Percentiles rank a stretch among this genome's conserved stretches.
phyloP scores from a whole-genome alignment of 2,113 vertebrate genomes.

The Trachemys scripta region DNA sequence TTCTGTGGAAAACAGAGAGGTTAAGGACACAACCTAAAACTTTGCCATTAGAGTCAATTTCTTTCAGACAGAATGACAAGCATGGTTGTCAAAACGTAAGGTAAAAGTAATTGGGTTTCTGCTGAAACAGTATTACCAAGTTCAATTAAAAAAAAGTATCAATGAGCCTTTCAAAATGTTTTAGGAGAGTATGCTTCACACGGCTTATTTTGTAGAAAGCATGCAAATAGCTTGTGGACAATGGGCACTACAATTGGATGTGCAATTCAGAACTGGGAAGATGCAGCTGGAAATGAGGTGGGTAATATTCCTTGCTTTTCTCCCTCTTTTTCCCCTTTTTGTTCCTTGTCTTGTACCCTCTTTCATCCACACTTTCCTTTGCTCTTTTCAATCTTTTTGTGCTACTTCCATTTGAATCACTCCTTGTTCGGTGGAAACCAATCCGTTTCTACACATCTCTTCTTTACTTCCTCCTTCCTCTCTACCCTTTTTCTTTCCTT shows the following conservation, averaged over 20 bases:
- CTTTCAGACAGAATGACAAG: conserved; percentile 52
- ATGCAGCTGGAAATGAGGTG: neutral
- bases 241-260: neutral
- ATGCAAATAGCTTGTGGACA: neutral
- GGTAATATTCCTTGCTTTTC: conserved; percentile 6
- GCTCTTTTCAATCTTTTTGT: neutral
- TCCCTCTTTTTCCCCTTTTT: neutral
- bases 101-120: neutral
- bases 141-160: neutral
- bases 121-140: neutral
- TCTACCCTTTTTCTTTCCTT: neutral
- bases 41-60: conserved; percentile 41
- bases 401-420: neutral
- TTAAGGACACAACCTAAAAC: conserved; percentile 48
- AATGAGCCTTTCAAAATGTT: neutral
- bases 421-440: neutral
- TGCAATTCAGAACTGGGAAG: neutral
- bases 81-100: conserved; percentile 35
- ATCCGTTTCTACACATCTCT: neutral
- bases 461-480: neutral
- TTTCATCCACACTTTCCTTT: neutral
- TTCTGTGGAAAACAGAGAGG: conserved; percentile 47
- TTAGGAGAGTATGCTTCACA: neutral
- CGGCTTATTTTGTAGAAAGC: neutral
- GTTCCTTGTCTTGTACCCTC: neutral